Evolutionary conservation across 1,140 invertebrate species (phyloP).

Genomic region (Drosophila sulfurigaster): DNA sequence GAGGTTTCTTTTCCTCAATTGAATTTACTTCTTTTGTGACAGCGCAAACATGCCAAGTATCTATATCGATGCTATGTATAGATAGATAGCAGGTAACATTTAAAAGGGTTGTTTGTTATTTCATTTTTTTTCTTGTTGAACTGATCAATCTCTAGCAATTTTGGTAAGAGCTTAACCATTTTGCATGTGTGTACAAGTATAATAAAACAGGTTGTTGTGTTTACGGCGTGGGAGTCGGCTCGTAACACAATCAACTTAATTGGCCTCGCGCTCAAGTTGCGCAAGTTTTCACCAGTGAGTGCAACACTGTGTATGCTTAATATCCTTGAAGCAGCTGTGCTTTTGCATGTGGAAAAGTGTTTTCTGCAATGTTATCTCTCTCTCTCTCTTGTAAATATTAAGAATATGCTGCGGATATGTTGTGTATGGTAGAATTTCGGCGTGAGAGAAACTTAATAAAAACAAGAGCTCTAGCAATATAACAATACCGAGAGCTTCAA

Average conservation of each 20-base stretch:
- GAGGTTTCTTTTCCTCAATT: slow-evolving; percentile 12
- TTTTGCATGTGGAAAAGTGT: background rate
- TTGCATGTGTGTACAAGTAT: background rate
- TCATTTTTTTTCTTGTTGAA: background rate
- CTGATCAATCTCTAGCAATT: background rate
- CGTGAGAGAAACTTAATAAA: background rate
- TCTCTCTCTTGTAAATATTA: too few relatives aligned
- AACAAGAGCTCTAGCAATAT: background rate
- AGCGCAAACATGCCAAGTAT: slow-evolving; percentile 5
- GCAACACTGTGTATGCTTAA: slow-evolving; percentile 49
- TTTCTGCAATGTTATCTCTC: too few relatives aligned
- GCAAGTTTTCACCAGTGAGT: background rate
- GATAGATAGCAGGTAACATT: background rate
- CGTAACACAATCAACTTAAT: background rate
- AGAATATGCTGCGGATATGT: too few relatives aligned
- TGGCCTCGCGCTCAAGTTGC: background rate
- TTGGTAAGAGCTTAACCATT: background rate
- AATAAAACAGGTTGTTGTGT: background rate
- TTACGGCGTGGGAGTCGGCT: background rate
- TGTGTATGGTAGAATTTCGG: too few relatives aligned
- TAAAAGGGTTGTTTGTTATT: background rate
- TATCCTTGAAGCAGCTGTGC: slow-evolving; percentile 6
- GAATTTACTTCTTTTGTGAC: slow-evolving; percentile 7
- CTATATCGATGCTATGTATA: background rate
- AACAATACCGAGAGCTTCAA: background rate